A percentile compares a stretch with the other conserved stretches of the same genome.
Conservation (phyloP, 2,797 vertebrate species). For the Sardinella longiceps region DNA sequence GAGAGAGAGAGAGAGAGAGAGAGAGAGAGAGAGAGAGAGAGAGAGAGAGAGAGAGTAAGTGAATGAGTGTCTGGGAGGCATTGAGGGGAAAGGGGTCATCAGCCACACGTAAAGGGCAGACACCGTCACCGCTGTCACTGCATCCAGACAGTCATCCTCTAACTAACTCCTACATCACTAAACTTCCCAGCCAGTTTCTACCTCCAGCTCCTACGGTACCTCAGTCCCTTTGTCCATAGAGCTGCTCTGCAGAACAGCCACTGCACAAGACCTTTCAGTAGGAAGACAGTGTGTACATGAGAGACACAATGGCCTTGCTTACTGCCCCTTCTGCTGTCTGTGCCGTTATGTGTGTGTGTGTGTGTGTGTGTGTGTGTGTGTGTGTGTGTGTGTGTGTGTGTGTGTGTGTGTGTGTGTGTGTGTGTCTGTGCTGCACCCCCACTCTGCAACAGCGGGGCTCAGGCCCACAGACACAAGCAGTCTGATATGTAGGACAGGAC, state of each 20-base stretch:
- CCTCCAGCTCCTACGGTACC: neutral
- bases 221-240: neutral
- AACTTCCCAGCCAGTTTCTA: neutral
- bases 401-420: no score
- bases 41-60: no score
- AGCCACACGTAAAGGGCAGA: neutral
- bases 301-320: neutral
- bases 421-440: neutral
- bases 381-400: neutral
- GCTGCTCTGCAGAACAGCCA: neutral
- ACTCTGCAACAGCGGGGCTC: neutral
- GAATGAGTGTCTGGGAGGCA: neutral
- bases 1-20: neutral
- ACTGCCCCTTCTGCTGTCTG: neutral
- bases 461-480: conserved; percentile 60
- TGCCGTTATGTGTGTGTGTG: conserved; percentile 5
- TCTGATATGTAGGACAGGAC: conserved; percentile 74
- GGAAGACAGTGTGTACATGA: neutral
- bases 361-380: conserved; percentile 21
- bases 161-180: neutral
- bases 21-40: neutral
- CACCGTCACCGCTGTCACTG: neutral
- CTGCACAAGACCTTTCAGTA: neutral
- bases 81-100: neutral
- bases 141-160: neutral